phyloP scores from a whole-genome alignment of 2,888 invertebrate species.

The Parascotia fuliginaria region DNA sequence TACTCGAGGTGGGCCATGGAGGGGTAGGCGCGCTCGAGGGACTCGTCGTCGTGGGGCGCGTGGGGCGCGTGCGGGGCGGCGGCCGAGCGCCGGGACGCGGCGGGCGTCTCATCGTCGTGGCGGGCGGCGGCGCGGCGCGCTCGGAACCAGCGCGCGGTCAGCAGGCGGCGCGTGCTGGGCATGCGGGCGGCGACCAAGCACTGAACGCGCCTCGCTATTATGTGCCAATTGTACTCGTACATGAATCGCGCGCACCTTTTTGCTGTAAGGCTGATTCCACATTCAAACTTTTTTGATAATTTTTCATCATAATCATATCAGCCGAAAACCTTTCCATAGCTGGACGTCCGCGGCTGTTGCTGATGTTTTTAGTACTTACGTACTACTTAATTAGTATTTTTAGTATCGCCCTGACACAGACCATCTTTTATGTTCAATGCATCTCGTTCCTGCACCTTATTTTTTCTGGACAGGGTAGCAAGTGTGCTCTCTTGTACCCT shows the following conservation, averaged over 20 bases:
- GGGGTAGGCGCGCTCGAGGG: conserved; percentile 89
- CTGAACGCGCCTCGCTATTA: conserved; percentile 62
- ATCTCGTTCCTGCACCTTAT: too few relatives aligned
- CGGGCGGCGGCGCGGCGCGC: conserved; percentile 56
- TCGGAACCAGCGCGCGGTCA: conserved; percentile 71
- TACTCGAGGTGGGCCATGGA: conserved; percentile 89
- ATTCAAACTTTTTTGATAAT: too few relatives aligned
- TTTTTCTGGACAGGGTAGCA: too few relatives aligned
- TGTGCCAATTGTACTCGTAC: conserved; percentile 66
- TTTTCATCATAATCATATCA: too few relatives aligned
- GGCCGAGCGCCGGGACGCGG: conserved; percentile 58
- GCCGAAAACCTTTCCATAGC: too few relatives aligned
- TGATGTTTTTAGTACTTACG: too few relatives aligned
- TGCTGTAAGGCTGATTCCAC: conserved; percentile 46
- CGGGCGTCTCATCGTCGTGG: conserved; percentile 55
- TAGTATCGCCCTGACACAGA: too few relatives aligned
- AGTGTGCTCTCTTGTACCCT: too few relatives aligned
- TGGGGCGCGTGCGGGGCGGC: conserved; percentile 45
- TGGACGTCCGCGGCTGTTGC: too few relatives aligned
- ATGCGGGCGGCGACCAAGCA: conserved; percentile 71
- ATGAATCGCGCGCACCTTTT: conserved; percentile 68
- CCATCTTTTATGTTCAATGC: too few relatives aligned
- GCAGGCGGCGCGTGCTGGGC: conserved; percentile 73
- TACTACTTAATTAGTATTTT: too few relatives aligned
- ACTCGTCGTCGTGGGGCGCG: conserved; percentile 66